Conservation (phyloP, 1,140 invertebrate genomes). For the Bilobella aurantiaca region DNA sequence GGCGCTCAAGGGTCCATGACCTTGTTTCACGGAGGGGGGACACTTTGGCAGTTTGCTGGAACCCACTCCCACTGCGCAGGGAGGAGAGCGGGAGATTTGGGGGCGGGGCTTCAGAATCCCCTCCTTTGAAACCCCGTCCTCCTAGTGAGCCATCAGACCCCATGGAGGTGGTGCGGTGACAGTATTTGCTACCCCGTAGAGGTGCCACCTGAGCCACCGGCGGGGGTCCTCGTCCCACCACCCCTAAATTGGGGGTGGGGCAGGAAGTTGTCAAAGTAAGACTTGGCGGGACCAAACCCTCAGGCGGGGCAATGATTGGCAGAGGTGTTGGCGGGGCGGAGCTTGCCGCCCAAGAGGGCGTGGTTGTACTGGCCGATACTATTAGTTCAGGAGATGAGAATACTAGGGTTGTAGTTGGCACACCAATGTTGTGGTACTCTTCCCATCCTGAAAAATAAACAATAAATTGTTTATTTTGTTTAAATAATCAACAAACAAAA, state of each 20-base stretch:
- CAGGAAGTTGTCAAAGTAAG: background rate
- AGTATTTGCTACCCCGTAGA: background rate
- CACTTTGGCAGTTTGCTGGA: background rate
- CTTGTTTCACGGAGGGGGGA: background rate
- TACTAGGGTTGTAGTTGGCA: constrained; percentile 11
- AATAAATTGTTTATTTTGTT: no score
- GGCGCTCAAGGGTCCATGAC: no score
- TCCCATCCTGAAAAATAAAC: no score
- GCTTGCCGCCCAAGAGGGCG: no score
- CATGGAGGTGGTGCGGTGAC: background rate
- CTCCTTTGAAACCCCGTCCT: no score
- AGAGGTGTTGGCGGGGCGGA: no score
- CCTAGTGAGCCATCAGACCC: background rate
- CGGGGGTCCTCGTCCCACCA: background rate
- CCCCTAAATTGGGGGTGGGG: background rate
- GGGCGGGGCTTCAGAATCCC: no score
- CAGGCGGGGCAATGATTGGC: background rate
- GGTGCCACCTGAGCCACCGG: background rate
- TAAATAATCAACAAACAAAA: no score
- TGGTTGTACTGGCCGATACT: no score
- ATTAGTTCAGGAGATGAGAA: constrained; percentile 39
- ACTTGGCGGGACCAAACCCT: no score
- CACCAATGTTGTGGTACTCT: background rate
- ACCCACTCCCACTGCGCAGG: background rate
- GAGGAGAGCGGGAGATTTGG: background rate